These are phyloP conservation scores for Himalopsyche tibetana DNA, from an alignment of 2,888 invertebrate genomes.

Conservation along the genomic window DNA sequence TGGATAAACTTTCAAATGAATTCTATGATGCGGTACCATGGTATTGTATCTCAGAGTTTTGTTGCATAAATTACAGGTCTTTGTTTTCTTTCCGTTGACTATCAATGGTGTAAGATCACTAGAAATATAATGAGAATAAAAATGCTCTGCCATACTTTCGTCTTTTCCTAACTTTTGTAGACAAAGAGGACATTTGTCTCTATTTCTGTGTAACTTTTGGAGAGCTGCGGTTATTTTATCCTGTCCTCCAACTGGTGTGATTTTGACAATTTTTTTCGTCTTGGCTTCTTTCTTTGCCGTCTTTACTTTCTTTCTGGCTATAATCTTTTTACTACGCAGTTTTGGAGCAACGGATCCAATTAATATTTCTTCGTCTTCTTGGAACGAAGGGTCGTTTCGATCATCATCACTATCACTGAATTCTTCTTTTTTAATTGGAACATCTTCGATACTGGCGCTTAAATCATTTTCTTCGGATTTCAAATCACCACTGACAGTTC, in stretches of 20 bases:
- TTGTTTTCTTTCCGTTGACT: slow-evolving; percentile 62
- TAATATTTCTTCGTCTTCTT: neutral
- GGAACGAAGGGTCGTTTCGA: slow-evolving; percentile 6
- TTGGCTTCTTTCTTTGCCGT: neutral
- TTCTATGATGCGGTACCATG: slow-evolving; percentile 63
- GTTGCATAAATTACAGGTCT: slow-evolving; percentile 61
- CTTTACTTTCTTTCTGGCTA: slow-evolving; percentile 25
- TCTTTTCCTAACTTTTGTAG: slow-evolving; percentile 56
- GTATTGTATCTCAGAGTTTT: slow-evolving; percentile 59
- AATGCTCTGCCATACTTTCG: slow-evolving; percentile 62
- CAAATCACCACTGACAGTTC: slow-evolving; percentile 45
- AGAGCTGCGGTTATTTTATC: slow-evolving; percentile 61
- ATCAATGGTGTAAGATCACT: slow-evolving; percentile 61
- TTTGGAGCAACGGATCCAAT: slow-evolving; percentile 1
- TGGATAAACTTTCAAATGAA: slow-evolving; percentile 62
- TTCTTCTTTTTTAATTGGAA: slow-evolving; percentile 50
- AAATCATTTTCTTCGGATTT: slow-evolving; percentile 31
- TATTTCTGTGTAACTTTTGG: slow-evolving; percentile 60
- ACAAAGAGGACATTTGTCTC: slow-evolving; percentile 63
- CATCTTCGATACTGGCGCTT: neutral
- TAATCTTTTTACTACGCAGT: slow-evolving; percentile 29
- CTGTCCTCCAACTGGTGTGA: slow-evolving; percentile 3
- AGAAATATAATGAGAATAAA: slow-evolving; percentile 59
- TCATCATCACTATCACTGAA: slow-evolving; percentile 38
- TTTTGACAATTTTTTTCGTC: slow-evolving; percentile 28